These are phyloP conservation scores for Dicerorhinus sumatrensis DNA, from an alignment of 2,113 vertebrate species.

Conservation along the genomic window DNA sequence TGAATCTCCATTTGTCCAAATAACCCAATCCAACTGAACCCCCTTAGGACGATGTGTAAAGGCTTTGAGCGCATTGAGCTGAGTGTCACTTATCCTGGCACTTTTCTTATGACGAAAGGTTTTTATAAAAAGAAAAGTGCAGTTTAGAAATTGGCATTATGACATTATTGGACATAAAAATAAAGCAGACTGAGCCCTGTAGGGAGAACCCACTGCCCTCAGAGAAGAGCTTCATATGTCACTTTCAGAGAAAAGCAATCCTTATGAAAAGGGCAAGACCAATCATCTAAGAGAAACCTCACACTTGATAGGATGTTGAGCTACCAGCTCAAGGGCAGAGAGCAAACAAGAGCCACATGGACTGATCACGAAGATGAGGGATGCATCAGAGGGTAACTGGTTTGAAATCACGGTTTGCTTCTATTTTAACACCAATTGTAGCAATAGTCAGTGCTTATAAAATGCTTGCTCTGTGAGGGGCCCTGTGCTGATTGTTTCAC, in stretches of 20 bases:
- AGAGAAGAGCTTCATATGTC: conserved; percentile 52
- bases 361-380: background rate
- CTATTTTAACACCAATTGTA: background rate
- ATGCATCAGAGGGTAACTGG: background rate
- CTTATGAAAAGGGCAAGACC: conserved; percentile 73
- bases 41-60: background rate
- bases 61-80: background rate
- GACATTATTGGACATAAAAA: conserved; percentile 56
- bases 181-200: background rate
- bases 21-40: background rate
- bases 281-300: conserved; percentile 41
- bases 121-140: background rate
- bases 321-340: background rate
- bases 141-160: conserved; percentile 58
- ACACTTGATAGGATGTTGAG: conserved; percentile 52
- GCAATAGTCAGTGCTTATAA: background rate
- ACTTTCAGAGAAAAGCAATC: conserved; percentile 64
- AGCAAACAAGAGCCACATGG: background rate
- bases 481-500: background rate
- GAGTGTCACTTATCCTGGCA: background rate
- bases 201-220: conserved; percentile 24
- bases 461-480: background rate
- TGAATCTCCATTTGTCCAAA: background rate
- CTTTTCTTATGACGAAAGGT: background rate
- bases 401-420: conserved; percentile 62